Evolutionary conservation across 2,113 vertebrate genomes (phyloP).

Genomic region (Amazona guildingii): DNA sequence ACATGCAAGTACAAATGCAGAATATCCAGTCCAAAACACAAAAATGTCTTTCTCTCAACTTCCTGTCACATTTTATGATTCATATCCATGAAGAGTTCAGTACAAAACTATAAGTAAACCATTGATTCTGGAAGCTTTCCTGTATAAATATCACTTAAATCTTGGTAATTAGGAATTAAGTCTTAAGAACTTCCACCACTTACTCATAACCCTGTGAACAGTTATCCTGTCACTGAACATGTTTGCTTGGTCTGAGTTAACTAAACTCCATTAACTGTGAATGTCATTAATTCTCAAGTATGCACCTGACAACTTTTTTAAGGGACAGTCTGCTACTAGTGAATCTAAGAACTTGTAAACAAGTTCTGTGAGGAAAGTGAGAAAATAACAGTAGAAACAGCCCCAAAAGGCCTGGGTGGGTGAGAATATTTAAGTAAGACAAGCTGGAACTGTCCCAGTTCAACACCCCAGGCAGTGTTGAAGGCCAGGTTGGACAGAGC

Average conservation of each 20-base stretch:
- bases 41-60: background rate
- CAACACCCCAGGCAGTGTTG: background rate
- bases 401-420: background rate
- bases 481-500: background rate
- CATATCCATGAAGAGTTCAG: background rate
- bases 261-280: rapidly evolving
- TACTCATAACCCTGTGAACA: background rate
- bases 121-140: background rate
- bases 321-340: background rate
- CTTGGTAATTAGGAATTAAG: background rate
- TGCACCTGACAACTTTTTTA: background rate
- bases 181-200: background rate
- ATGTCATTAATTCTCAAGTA: background rate
- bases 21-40: background rate
- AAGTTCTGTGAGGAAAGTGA: background rate
- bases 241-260: background rate
- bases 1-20: background rate
- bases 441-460: background rate
- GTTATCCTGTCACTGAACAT: background rate
- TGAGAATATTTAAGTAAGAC: background rate
- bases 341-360: background rate
- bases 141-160: background rate
- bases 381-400: background rate
- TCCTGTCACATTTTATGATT: background rate
- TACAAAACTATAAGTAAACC: background rate